Base-by-base conservation (phyloP, 2,888 invertebrate genomes). In the Polyploca ridens region DNA sequence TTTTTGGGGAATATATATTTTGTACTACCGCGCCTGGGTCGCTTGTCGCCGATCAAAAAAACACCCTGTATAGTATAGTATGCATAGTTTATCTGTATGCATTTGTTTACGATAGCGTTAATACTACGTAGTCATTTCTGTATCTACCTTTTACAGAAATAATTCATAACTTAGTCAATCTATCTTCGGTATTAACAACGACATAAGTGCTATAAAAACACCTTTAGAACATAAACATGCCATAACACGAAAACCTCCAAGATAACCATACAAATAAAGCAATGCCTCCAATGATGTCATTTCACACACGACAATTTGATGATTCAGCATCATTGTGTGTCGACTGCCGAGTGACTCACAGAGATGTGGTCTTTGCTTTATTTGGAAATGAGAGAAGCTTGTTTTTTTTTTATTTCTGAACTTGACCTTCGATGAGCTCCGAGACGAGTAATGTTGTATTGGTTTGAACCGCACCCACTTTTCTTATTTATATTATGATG, bases 321-420 rank as follows among this genome's bases (percentile, higher is more conserved):
- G 78, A 77, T 46, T 77, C 77, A 78, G 49, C 19, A 19, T 38
- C 63, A 54, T 54, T 54, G 54, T 54, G 19, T 46, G 14, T 6
- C 27, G 27, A 27, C 27, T 27, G 27, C 27, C 27, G 27, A 19
- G 10, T 76, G 76, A 77, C 61, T 77, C 78, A 78, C 38, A 11
- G 41, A 41, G 35, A 41, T n/a, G n/a, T n/a, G 59, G 33, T 54
- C 27, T 62, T 70, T 64, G 64, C 76, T 78, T 74, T 73, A 77
- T 70, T 71, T 69, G 77, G 78, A 61, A 61, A 41, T 64, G 14
- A 64, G 61, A 68, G 63, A 64, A 63, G 63, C 62, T 74, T 67
- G 69, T 64, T 69, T 64, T 74, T 67, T 71, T 64, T 61, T 41
- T 65, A 68, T 72, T 75, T 75, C 69, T 76, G 76, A 76, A 70